These are phyloP conservation scores for Zoanthus solanderi DNA, from an alignment of 92 coral and sea anemone species.

Conservation along the genomic window DNA sequence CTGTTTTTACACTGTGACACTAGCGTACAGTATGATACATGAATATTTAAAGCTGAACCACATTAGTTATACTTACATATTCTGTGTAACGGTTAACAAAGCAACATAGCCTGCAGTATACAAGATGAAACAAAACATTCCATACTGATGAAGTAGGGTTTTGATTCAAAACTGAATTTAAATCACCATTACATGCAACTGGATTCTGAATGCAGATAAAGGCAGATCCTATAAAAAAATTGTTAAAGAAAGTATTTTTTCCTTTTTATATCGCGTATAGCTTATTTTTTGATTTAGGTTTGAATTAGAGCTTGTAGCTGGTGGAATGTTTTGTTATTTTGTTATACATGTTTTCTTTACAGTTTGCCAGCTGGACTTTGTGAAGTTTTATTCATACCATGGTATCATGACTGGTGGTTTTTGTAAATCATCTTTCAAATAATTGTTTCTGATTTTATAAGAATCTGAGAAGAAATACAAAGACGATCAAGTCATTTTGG, in stretches of 20 bases:
- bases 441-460: neutral
- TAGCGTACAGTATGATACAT: constrained; percentile 3
- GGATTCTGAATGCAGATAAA: neutral
- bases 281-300: neutral
- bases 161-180: constrained; percentile 14
- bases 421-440: neutral
- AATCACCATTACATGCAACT: neutral
- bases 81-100: constrained; percentile 5
- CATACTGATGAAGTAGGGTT: constrained; percentile 14
- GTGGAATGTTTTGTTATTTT: too few relatives aligned
- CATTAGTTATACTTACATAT: neutral
- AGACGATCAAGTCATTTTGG: neutral
- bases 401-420: neutral
- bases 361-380: neutral
- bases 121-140: constrained; percentile 4
- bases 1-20: constrained; percentile 22
- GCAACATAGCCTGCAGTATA: neutral
- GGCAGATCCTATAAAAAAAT: neutral
- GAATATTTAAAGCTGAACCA: constrained; percentile 9
- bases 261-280: neutral
- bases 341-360: neutral
- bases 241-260: neutral
- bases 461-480: neutral
- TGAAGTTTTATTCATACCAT: neutral
- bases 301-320: too few relatives aligned